Base-by-base conservation (phyloP, 2,888 invertebrate species). In the Dicycla oo region DNA sequence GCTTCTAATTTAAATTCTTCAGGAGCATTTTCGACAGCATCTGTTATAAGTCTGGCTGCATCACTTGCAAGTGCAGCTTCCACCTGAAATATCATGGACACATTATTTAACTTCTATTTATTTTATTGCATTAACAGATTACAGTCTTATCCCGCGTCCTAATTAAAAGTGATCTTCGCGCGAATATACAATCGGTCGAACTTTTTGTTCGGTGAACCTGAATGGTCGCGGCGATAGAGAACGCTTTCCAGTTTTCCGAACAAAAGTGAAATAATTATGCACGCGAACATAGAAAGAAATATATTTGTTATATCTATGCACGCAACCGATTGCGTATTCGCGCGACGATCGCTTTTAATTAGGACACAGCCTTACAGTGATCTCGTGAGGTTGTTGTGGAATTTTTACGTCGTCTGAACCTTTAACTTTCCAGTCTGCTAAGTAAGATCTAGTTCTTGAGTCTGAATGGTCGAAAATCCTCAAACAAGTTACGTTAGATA, bases 401-500 rank as follows among this genome's bases (percentile, higher is more conserved):
- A 95, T 90, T 76, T 90, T 91, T 3, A 94, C 91, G 53, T 91
- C 86, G 47, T 87, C 49, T 2, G 91, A 86, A 2, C 91, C 89
- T 73, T 89, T 88, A 7, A 89, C 86, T 87, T 94, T 93, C 96
- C 96, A 96, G 73, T 97, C 96, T 23, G 94, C 92, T 64, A 96
- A 92, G 78, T 96, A 96, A 49, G 94, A 93, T 56, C 91, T 91
- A 15, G 97, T 94, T 80, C 95, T 94, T 8, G 94, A 93, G 77
- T 95, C 96, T 0, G 96, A 94, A 54, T 97, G 97, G 88, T 98
- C 97, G 30, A 98, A 95, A 75, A 98, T 94, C 81, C 97, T 95
- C 72, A 98, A 94, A 38, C 97, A 97, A 2, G 98, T 97, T 3
- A 98, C 97, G 86, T 98, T 98, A 0, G 97, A 97, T 54, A 97